Evolutionary conservation across 1,140 invertebrate genomes (phyloP).

Genomic region (Scaptomyza pallida): DNA sequence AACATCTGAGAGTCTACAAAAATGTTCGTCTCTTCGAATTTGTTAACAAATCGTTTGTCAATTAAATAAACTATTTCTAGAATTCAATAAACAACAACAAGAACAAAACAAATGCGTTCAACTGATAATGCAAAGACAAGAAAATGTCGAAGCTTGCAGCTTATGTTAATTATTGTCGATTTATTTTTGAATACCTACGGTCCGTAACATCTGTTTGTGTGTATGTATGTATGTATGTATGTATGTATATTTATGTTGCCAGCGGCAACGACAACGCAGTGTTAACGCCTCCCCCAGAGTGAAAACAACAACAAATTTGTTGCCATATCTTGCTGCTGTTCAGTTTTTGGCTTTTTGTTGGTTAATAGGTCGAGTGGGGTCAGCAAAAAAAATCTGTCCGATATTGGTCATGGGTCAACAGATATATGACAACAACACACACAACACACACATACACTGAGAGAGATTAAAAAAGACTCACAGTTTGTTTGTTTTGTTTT

Average conservation of each 20-base stretch:
- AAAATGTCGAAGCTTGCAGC: constrained; percentile 12
- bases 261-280: constrained; percentile 20
- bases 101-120: constrained; percentile 10
- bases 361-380: neutral
- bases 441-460: constrained; percentile 1
- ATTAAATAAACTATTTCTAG: neutral
- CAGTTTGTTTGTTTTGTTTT: constrained; percentile 8
- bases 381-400: neutral
- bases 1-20: constrained; percentile 14
- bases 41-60: constrained; percentile 24
- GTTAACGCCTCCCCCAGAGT: constrained; percentile 26
- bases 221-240: neutral
- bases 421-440: constrained; percentile 7
- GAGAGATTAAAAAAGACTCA: neutral
- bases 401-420: constrained; percentile 12
- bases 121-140: constrained; percentile 24
- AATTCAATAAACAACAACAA: neutral
- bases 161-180: constrained; percentile 41
- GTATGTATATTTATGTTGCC: constrained; percentile 1
- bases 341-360: constrained; percentile 1
- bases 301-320: constrained; percentile 1
- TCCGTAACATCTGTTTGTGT: neutral
- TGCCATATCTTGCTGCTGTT: neutral
- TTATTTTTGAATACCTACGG: constrained; percentile 32
- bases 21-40: neutral